Evolutionary conservation across 2,797 vertebrate genomes (phyloP).

Genomic region (Anolis apletophallus): DNA sequence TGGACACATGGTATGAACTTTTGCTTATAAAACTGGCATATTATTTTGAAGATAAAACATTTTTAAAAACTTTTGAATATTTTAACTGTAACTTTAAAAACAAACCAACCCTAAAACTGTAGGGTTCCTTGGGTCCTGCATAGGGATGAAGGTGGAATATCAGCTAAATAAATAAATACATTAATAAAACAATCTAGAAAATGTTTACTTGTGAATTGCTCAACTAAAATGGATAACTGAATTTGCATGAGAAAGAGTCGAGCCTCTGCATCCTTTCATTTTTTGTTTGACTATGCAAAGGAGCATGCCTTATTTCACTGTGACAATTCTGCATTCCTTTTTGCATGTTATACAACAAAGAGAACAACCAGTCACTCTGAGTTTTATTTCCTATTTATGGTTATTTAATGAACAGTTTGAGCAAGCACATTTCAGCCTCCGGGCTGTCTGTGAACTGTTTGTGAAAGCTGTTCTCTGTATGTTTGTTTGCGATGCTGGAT

Average conservation of each 20-base stretch:
- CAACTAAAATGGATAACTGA: neutral
- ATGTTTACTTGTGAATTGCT: neutral
- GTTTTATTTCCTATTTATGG: slow-evolving; percentile 14
- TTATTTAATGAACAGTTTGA: slow-evolving; percentile 34
- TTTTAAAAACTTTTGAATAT: no score
- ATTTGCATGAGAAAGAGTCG: neutral
- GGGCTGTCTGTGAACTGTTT: slow-evolving; percentile 9
- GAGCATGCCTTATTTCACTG: neutral
- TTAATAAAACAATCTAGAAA: neutral
- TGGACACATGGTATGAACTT: neutral
- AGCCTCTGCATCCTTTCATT: neutral
- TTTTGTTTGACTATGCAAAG: neutral
- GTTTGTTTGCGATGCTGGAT: neutral
- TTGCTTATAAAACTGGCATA: neutral
- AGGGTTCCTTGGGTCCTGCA: no score
- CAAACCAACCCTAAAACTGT: no score
- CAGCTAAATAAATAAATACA: no score
- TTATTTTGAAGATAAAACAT: neutral
- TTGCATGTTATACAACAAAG: slow-evolving; percentile 11
- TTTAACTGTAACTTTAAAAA: no score
- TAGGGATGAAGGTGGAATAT: no score
- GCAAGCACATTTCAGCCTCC: slow-evolving; percentile 23
- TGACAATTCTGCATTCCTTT: neutral
- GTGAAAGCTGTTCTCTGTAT: neutral
- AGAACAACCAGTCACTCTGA: slow-evolving; percentile 3